Conservation (phyloP, 1,140 invertebrate genomes). For the Plectrocnemia conspersa region DNA sequence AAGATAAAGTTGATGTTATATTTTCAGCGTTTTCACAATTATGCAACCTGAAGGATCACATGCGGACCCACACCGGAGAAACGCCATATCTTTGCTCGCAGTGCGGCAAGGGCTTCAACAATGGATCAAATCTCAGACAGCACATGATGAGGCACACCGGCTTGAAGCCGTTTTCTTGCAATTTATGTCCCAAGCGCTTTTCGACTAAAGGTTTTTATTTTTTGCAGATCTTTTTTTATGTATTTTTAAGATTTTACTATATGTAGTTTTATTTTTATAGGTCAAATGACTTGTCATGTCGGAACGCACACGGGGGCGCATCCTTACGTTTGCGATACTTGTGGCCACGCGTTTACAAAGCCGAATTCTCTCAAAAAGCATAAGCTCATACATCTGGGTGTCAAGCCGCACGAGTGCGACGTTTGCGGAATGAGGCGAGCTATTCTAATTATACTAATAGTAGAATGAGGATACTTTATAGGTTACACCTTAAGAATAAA, state of each 20-base stretch:
- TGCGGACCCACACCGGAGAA: constrained; percentile 59
- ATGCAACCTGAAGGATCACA: constrained; percentile 52
- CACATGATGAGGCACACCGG: constrained; percentile 59
- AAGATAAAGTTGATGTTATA: neutral
- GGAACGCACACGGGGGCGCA: constrained; percentile 52
- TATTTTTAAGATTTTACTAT: neutral
- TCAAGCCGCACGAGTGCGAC: constrained; percentile 80
- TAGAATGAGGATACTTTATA: no score
- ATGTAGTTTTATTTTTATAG: constrained; percentile 37
- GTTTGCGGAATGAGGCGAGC: constrained; percentile 64
- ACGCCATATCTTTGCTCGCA: constrained; percentile 60
- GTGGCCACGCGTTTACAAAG: constrained; percentile 65
- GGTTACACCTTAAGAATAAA: no score
- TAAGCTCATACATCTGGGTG: constrained; percentile 63
- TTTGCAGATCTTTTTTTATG: neutral
- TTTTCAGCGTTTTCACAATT: constrained; percentile 48
- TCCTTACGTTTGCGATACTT: constrained; percentile 64
- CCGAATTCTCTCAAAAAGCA: constrained; percentile 61
- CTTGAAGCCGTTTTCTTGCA: constrained; percentile 57
- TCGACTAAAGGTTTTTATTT: constrained; percentile 54
- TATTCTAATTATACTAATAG: neutral
- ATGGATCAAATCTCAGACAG: constrained; percentile 56
- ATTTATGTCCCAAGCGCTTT: constrained; percentile 57
- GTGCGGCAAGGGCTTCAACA: constrained; percentile 61
- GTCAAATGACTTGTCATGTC: constrained; percentile 54